Evolutionary conservation across 1,140 invertebrate genomes (phyloP), one percentile per base, ranked within the genome.

Genomic region (Nasonia giraulti): DNA sequence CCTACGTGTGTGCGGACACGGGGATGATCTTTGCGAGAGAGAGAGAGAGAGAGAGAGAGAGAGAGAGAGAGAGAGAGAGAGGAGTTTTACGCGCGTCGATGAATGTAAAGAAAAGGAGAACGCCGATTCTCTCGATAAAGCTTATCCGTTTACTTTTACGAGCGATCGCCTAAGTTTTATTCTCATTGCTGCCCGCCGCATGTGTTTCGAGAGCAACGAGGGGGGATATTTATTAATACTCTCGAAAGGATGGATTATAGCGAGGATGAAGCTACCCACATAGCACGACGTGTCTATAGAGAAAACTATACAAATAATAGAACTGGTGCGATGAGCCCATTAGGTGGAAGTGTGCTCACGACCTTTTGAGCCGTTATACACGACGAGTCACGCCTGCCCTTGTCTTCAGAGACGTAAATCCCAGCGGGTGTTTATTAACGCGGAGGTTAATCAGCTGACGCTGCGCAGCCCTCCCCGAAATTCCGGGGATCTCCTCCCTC

Each of bases 351-450:
- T 55, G 5, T 44, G 8, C 40, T 10, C 10, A 50, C 14, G 47
- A 50, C 12, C 47, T 50, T 50, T 50, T 10, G 12, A 50, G 47
- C 12, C 10, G 17, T 62, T 37, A 17, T 0, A 55, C 6, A 17
- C 17, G 50, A 55, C 55, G 55, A 62, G 20, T 20, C 17, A 71
- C 73, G 73, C 17, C 20, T 37, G 73, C 23, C 20, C 33, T 20
- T 74, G 73, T 77, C 75, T n/a, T 47, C 75, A 44, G 44, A 55
- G 75, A 77, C 75, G 44, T 50, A 77, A 55, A 77, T 77, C 47
- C 75, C 75, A 50, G 44, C 75, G 75, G 75, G 17, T 77, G 75
- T 77, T 77, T 77, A 77, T 77, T 77, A 77, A 77, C 40, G 69
- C 5, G 31, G 23, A 55, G 44, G 44, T 82, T 82, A 82, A 71